These are phyloP conservation scores for Dascillus cervinus DNA, from an alignment of 2,888 invertebrate genomes.

Conservation along the genomic window DNA sequence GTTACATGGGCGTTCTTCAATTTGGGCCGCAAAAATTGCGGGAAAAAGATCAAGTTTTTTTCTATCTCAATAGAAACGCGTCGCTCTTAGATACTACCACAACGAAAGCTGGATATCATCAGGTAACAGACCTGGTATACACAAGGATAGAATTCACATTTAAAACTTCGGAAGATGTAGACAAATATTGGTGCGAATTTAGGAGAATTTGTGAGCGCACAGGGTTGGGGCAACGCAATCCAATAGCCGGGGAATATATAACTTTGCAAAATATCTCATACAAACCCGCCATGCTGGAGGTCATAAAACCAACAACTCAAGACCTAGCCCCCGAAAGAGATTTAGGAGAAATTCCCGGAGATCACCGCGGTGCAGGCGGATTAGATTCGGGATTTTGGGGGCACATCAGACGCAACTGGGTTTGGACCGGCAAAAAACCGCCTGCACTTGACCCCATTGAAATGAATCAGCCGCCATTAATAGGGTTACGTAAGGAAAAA, in stretches of 20 bases:
- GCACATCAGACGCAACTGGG: conserved; percentile 60
- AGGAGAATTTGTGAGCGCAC: conserved; percentile 62
- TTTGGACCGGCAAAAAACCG: conserved; percentile 42
- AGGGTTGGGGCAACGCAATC: conserved; percentile 45
- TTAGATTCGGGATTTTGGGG: conserved; percentile 62
- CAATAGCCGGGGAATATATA: conserved; percentile 35
- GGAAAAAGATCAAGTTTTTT: conserved; percentile 62
- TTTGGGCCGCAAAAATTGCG: conserved; percentile 57
- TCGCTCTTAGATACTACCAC: conserved; percentile 58
- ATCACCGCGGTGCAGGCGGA: conserved; percentile 64
- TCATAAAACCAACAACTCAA: conserved; percentile 39
- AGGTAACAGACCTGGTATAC: conserved; percentile 53
- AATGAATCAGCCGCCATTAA: too few relatives aligned
- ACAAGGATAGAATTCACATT: conserved; percentile 50
- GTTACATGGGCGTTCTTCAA: conserved; percentile 61
- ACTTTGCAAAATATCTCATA: conserved; percentile 43
- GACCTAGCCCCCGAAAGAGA: conserved; percentile 46
- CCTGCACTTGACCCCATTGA: too few relatives aligned
- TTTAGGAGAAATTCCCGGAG: conserved; percentile 60
- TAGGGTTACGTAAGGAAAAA: conserved; percentile 1
- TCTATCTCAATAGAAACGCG: conserved; percentile 59
- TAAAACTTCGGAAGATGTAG: conserved; percentile 45
- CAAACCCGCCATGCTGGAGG: conserved; percentile 44
- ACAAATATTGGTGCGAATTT: conserved; percentile 61
- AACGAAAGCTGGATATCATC: conserved; percentile 54